phyloP scores from a whole-genome alignment of 1,140 invertebrate species.

The Hyposmocoma kahamanoa region DNA sequence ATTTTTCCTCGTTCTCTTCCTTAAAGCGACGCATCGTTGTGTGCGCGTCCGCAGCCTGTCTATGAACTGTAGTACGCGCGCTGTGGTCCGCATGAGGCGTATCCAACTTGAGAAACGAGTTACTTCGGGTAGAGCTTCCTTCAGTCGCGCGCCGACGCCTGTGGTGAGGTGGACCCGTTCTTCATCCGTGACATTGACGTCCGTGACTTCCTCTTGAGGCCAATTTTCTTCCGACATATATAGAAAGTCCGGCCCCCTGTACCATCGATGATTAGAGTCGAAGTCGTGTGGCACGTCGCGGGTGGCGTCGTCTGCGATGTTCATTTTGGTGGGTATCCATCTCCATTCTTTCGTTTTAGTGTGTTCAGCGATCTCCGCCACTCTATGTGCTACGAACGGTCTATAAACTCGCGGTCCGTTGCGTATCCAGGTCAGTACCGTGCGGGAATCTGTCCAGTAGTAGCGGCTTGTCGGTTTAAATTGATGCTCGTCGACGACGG shows the following conservation, averaged over 20 bases:
- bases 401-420: conserved; percentile 26
- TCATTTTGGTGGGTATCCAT: conserved; percentile 29
- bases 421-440: conserved; percentile 20
- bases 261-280: conserved; percentile 21
- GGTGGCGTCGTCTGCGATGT: conserved; percentile 30
- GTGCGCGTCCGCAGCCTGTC: no score
- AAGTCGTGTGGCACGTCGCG: conserved; percentile 6
- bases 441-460: conserved; percentile 25
- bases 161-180: no score
- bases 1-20: no score
- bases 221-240: conserved; percentile 10
- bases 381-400: conserved; percentile 43
- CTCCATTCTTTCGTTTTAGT: conserved; percentile 31
- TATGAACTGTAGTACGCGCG: no score
- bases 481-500: conserved; percentile 23
- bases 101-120: no score
- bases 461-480: conserved; percentile 8
- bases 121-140: no score
- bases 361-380: conserved; percentile 36
- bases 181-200: no score
- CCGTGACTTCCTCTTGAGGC: no score
- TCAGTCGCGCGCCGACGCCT: no score
- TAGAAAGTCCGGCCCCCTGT: conserved; percentile 17
- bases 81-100: no score
- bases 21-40: no score